phyloP scores from a whole-genome alignment of 2,888 invertebrate species.

The Polietes domitor region DNA sequence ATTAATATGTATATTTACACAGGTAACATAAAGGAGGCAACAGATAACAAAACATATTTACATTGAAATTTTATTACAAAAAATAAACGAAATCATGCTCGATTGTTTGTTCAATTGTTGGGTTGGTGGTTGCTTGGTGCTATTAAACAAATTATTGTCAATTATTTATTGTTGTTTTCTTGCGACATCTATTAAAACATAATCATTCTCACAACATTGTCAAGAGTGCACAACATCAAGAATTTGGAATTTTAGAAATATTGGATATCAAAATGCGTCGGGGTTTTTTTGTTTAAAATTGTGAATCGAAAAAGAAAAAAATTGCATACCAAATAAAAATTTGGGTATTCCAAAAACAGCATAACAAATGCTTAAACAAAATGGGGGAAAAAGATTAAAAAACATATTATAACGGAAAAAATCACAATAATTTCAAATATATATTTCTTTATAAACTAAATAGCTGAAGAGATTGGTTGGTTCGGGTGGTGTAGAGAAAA shows the following conservation, averaged over 20 bases:
- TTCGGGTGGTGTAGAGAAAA: not conserved
- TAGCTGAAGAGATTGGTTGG: not conserved
- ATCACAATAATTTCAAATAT: constrained; percentile 73
- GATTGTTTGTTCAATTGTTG: not conserved
- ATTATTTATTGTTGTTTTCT: not conserved
- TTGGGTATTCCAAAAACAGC: constrained; percentile 74
- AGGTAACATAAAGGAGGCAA: constrained; percentile 11
- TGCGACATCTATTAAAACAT: constrained; percentile 1
- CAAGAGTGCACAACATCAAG: constrained; percentile 49
- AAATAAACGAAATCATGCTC: constrained; percentile 16
- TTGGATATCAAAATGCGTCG: constrained; percentile 56
- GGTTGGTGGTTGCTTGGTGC: not conserved
- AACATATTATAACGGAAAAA: constrained; percentile 45
- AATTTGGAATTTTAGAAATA: not conserved
- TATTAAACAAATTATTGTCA: constrained; percentile 15
- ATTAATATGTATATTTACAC: constrained; percentile 9
- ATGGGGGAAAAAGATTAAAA: constrained; percentile 62
- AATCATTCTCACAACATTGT: not conserved
- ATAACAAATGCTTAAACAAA: constrained; percentile 75
- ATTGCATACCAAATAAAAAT: constrained; percentile 65
- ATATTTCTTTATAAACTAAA: not conserved
- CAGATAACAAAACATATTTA: constrained; percentile 19
- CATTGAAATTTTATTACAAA: not conserved
- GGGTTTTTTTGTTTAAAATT: constrained; percentile 10
- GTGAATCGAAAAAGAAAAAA: constrained; percentile 15